Base-by-base conservation (phyloP, 2,797 vertebrate species). In the Semotilus atromaculatus region DNA sequence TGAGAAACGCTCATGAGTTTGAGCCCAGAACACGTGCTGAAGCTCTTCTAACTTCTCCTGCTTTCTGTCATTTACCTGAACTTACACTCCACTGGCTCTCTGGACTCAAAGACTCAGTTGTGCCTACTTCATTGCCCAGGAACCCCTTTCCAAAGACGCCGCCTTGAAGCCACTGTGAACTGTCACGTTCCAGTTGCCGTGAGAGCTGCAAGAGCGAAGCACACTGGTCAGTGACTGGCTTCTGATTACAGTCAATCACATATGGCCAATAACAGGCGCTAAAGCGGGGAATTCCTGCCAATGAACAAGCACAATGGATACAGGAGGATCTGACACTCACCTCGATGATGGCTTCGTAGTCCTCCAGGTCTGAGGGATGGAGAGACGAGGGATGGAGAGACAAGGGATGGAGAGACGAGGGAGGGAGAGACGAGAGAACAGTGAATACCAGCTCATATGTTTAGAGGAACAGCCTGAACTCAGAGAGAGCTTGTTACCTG, bases 61-160 rank as follows among this genome's bases (percentile, higher is more conserved):
- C 60, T 29, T n/a, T 8, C 53, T 55, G 21, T 55, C n/a, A 90
- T 92, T 93, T 95, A 96, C 95, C 95, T 94, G 94, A 94, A 71
- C 88, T 84, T 1, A 94, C 93, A 86, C 94, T 95, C 93, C 93
- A 94, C 19, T 89, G 89, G 92, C 94, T 95, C 9, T 88, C 91
- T 53, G 94, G 93, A 89, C 94, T 95, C 85, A 88, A 74, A 67
- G 87, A 87, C 43, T 90, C 88, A 86, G 89, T 82, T 0, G 88
- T 90, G 88, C 93, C 94, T 0, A 89, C 90, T 90, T 97, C 96
- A 83, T 97, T 98, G 92, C 90, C 94, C 91, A 96, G 94, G 90
- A 96, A 96, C n/a, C 96, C 96, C 88, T 90, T 97, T 79, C 88
- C 90, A 34, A 93, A 94, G 53, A 93, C 85, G 19, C 62, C 93